Conservation (phyloP, 2,113 vertebrate species). For the Chrysemys picta region DNA sequence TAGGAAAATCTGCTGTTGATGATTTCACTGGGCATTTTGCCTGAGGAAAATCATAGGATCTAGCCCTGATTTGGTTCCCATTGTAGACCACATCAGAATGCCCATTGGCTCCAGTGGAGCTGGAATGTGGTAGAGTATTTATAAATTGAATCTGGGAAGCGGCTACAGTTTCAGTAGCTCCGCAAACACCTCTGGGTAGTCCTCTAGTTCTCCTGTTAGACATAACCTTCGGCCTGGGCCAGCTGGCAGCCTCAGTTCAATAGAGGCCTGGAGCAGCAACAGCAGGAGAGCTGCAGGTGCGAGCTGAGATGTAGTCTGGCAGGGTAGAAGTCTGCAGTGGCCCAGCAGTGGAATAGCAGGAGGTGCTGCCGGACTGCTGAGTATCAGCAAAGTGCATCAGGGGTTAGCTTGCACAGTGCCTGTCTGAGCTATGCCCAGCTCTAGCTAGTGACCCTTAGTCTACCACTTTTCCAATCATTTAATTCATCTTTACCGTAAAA, state of each 20-base stretch:
- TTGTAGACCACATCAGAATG: neutral
- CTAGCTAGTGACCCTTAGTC: neutral
- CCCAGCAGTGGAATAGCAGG: neutral
- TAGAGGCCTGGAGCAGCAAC: neutral
- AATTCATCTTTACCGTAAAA: neutral
- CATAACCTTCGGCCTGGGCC: neutral
- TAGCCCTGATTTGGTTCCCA: neutral
- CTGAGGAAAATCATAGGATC: neutral
- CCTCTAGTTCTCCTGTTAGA: neutral
- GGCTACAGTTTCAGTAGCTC: neutral
- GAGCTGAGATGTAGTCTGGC: neutral
- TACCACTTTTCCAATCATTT: neutral
- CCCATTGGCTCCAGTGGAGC: neutral
- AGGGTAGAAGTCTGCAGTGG: neutral
- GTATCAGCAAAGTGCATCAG: neutral
- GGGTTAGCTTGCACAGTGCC: neutral
- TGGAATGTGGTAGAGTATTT: neutral
- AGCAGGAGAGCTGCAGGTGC: neutral
- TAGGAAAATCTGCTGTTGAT: accelerated
- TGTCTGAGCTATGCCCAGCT: neutral
- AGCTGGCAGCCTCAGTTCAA: neutral
- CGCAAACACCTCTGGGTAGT: neutral
- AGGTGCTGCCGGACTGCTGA: neutral
- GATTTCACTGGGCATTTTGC: neutral
- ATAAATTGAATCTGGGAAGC: neutral